Evolutionary conservation across 2,797 vertebrate species (phyloP).

Genomic region (Tangara arthus): DNA sequence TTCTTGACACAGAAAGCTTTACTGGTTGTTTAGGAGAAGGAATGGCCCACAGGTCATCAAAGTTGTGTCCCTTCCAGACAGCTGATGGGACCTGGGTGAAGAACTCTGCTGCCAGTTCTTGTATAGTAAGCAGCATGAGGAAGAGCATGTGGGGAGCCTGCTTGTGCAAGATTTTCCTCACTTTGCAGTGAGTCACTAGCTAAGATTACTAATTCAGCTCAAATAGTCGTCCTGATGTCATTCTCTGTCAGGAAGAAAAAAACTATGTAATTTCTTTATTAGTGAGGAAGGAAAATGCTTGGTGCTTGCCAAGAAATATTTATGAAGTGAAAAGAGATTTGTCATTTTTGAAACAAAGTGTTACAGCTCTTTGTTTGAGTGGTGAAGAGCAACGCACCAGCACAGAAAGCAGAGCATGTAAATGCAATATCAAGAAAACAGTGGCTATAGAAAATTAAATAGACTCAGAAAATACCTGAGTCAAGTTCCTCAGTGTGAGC

Average conservation of each 20-base stretch:
- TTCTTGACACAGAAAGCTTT: background rate
- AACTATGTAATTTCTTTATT: background rate
- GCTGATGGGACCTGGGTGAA: background rate
- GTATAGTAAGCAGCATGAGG: background rate
- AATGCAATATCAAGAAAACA: background rate
- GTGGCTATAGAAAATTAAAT: background rate
- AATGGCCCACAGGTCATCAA: background rate
- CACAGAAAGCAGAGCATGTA: background rate
- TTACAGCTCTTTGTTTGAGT: background rate
- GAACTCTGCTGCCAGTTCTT: background rate
- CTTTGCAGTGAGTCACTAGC: background rate
- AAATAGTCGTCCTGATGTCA: background rate
- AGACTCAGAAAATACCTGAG: background rate
- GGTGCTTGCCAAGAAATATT: background rate
- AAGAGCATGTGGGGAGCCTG: background rate
- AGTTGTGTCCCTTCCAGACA: background rate
- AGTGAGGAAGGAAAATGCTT: background rate
- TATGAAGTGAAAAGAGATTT: background rate
- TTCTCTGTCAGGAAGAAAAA: background rate
- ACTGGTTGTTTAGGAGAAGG: background rate
- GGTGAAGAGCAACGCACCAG: background rate
- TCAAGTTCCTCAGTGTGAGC: background rate
- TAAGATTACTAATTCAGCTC: background rate
- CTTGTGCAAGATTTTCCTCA: background rate
- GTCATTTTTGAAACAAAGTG: background rate